phyloP scores from a whole-genome alignment of 23 tunicate genomes.

The Aplidium turbinatum region DNA sequence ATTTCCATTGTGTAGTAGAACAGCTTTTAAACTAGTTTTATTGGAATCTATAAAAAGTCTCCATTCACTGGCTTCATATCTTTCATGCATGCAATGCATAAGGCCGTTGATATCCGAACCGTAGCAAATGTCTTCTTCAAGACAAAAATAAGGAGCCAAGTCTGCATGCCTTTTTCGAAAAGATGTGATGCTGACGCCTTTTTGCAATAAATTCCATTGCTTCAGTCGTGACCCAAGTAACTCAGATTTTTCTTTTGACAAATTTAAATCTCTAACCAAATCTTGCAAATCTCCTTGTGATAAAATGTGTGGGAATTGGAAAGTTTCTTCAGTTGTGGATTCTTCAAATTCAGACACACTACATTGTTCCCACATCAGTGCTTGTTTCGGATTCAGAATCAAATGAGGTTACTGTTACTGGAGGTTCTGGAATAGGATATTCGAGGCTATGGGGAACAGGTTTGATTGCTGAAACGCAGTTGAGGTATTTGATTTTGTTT shows the following conservation, averaged over 20 bases:
- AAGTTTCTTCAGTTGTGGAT: background rate
- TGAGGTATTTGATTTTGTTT: slow-evolving; percentile 18
- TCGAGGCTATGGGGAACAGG: slow-evolving; percentile 9
- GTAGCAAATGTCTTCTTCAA: slow-evolving; percentile 6
- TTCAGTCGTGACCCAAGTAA: slow-evolving; percentile 22
- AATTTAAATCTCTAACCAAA: slow-evolving; percentile 13
- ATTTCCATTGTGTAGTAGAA: too few species aligned
- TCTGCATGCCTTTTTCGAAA: slow-evolving; percentile 12
- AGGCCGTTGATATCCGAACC: background rate
- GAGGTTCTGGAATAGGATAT: slow-evolving; percentile 13
- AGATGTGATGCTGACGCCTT: background rate
- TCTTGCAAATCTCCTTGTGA: slow-evolving; percentile 27
- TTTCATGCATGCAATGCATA: slow-evolving; percentile 5
- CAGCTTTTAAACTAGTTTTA: background rate
- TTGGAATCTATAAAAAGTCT: slow-evolving; percentile 37
- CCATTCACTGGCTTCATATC: slow-evolving; percentile 9
- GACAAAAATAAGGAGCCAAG: too few species aligned
- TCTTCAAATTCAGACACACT: slow-evolving; percentile 27
- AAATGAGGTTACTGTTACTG: background rate
- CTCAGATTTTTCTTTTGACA: slow-evolving; percentile 33
- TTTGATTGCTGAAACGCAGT: slow-evolving; percentile 15
- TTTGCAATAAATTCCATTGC: slow-evolving; percentile 19
- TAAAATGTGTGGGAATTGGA: background rate
- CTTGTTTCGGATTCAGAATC: slow-evolving; percentile 22
- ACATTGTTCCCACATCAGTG: slow-evolving; percentile 28